Evolutionary conservation across 2,888 invertebrate species (phyloP).

Genomic region (Syrphus vitripennis): DNA sequence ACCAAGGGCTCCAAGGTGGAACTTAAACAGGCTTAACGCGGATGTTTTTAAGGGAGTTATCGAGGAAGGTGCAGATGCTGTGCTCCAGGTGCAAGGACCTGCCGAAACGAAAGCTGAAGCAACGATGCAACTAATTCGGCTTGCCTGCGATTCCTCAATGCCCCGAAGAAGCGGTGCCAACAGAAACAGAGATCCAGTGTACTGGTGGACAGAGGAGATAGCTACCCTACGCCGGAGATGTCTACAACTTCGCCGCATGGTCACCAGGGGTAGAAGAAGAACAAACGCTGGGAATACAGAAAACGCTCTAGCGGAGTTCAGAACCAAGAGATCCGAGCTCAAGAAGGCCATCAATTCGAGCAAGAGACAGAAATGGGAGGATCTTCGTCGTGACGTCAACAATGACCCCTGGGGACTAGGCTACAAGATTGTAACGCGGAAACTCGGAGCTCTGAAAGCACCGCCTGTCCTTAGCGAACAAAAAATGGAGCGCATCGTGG

Average conservation of each 20-base stretch:
- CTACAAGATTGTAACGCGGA: too few relatives aligned
- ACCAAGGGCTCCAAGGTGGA: not conserved
- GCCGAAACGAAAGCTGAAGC: not conserved
- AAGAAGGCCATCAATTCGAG: too few relatives aligned
- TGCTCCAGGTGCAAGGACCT: not conserved
- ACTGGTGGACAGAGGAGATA: conserved; percentile 24
- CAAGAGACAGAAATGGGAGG: too few relatives aligned
- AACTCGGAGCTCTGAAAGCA: too few relatives aligned
- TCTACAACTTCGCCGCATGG: not conserved
- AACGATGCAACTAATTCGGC: not conserved
- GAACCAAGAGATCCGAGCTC: too few relatives aligned
- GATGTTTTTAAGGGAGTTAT: not conserved
- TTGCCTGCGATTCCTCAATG: not conserved
- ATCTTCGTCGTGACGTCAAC: too few relatives aligned
- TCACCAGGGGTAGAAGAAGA: too few relatives aligned
- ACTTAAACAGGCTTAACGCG: not conserved
- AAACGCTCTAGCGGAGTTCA: too few relatives aligned
- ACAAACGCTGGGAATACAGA: too few relatives aligned
- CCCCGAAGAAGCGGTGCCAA: not conserved
- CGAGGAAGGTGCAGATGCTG: not conserved
- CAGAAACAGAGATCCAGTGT: not conserved
- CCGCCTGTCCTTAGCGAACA: too few relatives aligned
- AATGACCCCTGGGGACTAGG: too few relatives aligned
- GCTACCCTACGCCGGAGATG: conserved; percentile 12
- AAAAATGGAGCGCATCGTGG: too few relatives aligned